phyloP scores from a whole-genome alignment of 1,140 invertebrate genomes.

The Brachionus calyciflorus region DNA sequence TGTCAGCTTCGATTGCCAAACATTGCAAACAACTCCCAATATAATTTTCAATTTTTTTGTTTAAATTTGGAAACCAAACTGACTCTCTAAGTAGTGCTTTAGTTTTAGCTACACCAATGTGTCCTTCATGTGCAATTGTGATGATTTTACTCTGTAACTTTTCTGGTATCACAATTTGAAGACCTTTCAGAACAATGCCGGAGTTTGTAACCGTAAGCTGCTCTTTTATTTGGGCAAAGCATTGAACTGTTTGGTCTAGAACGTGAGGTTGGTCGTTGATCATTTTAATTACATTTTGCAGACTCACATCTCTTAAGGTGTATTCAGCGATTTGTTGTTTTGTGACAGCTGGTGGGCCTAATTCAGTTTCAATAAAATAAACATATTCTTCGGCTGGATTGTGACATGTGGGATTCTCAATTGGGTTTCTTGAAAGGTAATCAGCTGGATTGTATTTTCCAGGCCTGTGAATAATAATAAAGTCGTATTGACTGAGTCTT shows the following conservation, averaged over 20 bases:
- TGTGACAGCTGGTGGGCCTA: neutral
- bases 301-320: neutral
- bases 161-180: conserved; percentile 49
- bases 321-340: neutral
- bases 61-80: conserved; percentile 48
- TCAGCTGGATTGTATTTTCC: neutral
- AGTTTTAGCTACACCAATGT: conserved; percentile 49
- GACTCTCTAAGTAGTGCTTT: conserved; percentile 49
- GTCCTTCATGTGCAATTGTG: conserved; percentile 48
- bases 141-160: conserved; percentile 45
- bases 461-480: neutral
- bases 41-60: conserved; percentile 47
- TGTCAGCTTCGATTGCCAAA: conserved; percentile 24
- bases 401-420: neutral
- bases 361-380: neutral
- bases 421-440: neutral
- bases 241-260: neutral
- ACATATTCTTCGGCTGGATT: neutral
- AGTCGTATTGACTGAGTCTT: neutral
- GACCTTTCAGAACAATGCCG: conserved; percentile 46
- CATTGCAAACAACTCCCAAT: conserved; percentile 48
- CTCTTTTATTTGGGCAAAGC: neutral
- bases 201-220: neutral
- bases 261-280: neutral
- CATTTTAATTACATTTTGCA: neutral